Conservation (phyloP, 2,113 vertebrate genomes). For the Scartelaos histophorus region DNA sequence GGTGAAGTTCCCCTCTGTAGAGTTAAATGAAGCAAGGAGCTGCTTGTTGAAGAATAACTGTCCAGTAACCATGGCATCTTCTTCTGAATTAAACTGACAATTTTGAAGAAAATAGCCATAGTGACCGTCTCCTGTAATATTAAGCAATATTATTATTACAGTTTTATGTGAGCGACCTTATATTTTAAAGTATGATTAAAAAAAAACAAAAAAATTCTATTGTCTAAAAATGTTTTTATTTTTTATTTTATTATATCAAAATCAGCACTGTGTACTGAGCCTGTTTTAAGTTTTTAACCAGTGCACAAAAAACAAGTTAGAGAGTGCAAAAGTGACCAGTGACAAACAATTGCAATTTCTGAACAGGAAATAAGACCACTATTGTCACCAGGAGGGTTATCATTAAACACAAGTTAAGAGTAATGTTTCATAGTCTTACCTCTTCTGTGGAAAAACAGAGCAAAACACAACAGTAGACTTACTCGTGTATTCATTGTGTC, state of each 20-base stretch:
- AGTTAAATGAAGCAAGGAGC: constrained; percentile 5
- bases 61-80: background rate
- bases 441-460: background rate
- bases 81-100: constrained; percentile 2
- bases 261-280: no score
- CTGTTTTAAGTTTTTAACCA: background rate
- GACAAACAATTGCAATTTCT: no score
- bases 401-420: no score
- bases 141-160: background rate
- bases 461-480: background rate
- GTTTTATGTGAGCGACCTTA: no score
- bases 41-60: constrained; percentile 13
- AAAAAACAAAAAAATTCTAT: no score
- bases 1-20: background rate
- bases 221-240: no score
- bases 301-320: background rate
- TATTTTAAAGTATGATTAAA: no score
- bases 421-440: background rate
- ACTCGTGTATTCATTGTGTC: background rate
- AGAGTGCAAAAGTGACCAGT: no score
- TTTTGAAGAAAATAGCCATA: no score
- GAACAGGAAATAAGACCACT: no score
- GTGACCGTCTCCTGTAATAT: constrained; percentile 14
- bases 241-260: background rate
- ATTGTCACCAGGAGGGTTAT: no score